Percentiles rank a stretch among this genome's conserved stretches.
Evolutionary conservation across 2,113 vertebrate genomes (phyloP).

Genomic region (Passer montanus): DNA sequence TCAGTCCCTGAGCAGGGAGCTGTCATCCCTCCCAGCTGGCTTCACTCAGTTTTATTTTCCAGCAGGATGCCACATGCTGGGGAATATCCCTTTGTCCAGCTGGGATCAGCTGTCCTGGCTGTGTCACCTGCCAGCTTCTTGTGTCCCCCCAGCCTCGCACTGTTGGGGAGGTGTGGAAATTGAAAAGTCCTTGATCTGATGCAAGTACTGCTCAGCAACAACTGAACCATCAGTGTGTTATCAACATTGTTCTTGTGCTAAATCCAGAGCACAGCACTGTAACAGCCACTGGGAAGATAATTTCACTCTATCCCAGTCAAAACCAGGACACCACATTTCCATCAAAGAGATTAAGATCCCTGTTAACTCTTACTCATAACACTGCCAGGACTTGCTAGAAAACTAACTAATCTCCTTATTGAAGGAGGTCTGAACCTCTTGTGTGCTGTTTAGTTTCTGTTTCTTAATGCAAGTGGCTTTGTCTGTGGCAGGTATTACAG

Average conservation of each 20-base stretch:
- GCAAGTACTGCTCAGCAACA: neutral
- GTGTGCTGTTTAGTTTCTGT: neutral
- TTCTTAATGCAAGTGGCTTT: neutral
- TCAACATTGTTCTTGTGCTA: neutral
- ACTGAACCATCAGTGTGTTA: neutral
- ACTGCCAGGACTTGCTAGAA: neutral
- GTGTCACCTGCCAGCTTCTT: neutral
- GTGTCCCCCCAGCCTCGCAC: neutral
- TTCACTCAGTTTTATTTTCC: neutral
- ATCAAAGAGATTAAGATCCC: neutral
- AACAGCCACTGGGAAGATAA: neutral
- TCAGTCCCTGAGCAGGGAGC: neutral
- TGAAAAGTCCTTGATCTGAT: neutral
- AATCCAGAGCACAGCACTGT: neutral
- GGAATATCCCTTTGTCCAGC: neutral
- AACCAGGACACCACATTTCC: neutral
- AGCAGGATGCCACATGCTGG: neutral
- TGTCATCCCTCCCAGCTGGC: neutral
- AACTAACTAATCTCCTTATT: neutral
- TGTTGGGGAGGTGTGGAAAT: neutral
- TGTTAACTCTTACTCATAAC: neutral
- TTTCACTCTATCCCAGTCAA: neutral
- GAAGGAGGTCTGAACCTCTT: neutral
- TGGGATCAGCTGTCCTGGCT: neutral
- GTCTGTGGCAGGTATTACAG: slow-evolving; percentile 82